Evolutionary conservation across 2,888 invertebrate species (phyloP).

Genomic region (Aphidoletes aphidimyza): DNA sequence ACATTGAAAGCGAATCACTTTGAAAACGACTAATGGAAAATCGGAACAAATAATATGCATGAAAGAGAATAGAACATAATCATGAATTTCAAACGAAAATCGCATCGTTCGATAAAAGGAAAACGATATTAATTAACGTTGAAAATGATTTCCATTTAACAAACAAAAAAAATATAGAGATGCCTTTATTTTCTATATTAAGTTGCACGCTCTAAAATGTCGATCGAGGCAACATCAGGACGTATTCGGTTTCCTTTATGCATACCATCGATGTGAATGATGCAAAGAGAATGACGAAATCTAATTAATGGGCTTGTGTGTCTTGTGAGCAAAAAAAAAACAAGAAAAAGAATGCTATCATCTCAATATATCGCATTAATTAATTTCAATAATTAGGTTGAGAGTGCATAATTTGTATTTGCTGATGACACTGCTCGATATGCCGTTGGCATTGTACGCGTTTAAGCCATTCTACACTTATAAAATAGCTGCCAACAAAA

Average conservation of each 20-base stretch:
- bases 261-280: background rate
- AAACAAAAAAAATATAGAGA: no score
- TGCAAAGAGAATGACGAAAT: background rate
- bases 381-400: conserved; percentile 5
- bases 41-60: background rate
- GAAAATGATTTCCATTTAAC: background rate
- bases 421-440: background rate
- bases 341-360: background rate
- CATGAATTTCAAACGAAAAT: background rate
- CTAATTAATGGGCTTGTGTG: background rate
- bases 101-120: background rate
- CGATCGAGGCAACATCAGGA: no score
- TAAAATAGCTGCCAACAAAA: no score
- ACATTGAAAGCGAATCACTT: no score
- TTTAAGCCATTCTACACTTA: no score
- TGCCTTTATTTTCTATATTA: background rate
- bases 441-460: no score
- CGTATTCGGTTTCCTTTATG: no score
- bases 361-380: conserved; percentile 2
- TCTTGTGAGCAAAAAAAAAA: background rate
- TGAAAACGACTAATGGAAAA: no score
- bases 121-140: background rate
- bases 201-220: no score
- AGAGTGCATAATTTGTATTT: background rate
- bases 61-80: background rate